Percentiles rank a stretch among this genome's conserved stretches.
Conservation (phyloP, 2,888 invertebrate species). For the Ormyrus rosae region DNA sequence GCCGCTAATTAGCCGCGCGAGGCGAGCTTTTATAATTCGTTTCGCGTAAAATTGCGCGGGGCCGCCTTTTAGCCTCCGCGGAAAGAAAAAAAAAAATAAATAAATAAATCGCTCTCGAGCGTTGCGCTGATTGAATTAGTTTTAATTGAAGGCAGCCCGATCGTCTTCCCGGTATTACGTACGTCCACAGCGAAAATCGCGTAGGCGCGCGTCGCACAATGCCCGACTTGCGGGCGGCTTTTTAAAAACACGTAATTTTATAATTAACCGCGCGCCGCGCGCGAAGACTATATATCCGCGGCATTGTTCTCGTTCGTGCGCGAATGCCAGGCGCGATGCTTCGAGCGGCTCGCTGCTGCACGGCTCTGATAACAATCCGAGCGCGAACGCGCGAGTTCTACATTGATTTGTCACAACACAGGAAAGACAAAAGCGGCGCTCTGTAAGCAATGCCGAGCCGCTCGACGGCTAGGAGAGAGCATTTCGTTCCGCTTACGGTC, state of each 20-base stretch:
- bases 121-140: slow-evolving; percentile 40
- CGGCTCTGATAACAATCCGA: slow-evolving; percentile 23
- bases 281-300: background rate
- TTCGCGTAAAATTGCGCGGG: slow-evolving; percentile 30
- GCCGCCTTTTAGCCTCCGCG: background rate
- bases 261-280: slow-evolving; percentile 26
- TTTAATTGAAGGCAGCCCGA: background rate
- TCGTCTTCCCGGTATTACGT: background rate
- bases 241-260: slow-evolving; percentile 48
- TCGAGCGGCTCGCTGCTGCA: background rate
- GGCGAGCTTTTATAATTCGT: slow-evolving; percentile 49
- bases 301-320: slow-evolving; percentile 50
- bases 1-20: background rate
- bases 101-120: slow-evolving; percentile 32
- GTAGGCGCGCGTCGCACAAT: slow-evolving; percentile 25
- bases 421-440: slow-evolving; percentile 33
- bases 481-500: too few species aligned
- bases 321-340: slow-evolving; percentile 15
- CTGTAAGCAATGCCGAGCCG: background rate
- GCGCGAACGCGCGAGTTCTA: slow-evolving; percentile 14
- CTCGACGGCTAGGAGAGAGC: background rate
- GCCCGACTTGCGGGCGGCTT: background rate
- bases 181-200: slow-evolving; percentile 11
- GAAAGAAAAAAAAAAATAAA: background rate
- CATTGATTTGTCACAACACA: slow-evolving; percentile 45